phyloP scores from a whole-genome alignment of 2,113 vertebrate genomes.

The Nycticebus coucang region DNA sequence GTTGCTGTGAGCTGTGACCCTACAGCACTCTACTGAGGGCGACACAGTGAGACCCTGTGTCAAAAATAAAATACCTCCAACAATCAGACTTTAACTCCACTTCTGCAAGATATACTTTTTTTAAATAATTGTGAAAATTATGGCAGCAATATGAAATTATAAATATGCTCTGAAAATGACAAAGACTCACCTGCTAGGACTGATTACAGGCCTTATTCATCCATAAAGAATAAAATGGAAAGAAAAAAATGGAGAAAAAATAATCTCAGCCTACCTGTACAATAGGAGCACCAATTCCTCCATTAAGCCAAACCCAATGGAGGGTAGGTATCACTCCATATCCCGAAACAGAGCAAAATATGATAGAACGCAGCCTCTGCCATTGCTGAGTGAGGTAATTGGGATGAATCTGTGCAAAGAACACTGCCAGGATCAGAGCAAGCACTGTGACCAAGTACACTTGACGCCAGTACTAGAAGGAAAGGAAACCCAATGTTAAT shows the following conservation, averaged over 20 bases:
- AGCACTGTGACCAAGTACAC: conserved; percentile 95
- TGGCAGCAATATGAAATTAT: not conserved
- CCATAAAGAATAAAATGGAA: not conserved
- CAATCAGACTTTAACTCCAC: not conserved
- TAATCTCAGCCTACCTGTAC: conserved; percentile 89
- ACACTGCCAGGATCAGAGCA: conserved; percentile 94
- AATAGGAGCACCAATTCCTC: conserved; percentile 90
- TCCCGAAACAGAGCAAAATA: conserved; percentile 93
- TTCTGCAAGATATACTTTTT: not conserved
- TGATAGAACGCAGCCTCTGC: conserved; percentile 92
- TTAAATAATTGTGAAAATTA: not conserved
- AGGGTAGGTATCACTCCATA: conserved; percentile 94
- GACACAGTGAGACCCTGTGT: too few species aligned
- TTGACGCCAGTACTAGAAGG: conserved; percentile 94
- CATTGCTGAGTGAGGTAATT: conserved; percentile 95
- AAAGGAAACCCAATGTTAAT: not conserved
- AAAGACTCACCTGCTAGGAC: not conserved
- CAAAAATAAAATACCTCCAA: too few species aligned
- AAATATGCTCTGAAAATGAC: not conserved
- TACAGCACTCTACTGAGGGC: too few species aligned
- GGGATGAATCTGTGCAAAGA: conserved; percentile 97
- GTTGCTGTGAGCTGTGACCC: too few species aligned
- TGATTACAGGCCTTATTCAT: not conserved
- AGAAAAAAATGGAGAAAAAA: not conserved
- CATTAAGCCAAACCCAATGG: conserved; percentile 96